Conservation (phyloP, 2,797 vertebrate species). For the Mormyrops attenuatus region DNA sequence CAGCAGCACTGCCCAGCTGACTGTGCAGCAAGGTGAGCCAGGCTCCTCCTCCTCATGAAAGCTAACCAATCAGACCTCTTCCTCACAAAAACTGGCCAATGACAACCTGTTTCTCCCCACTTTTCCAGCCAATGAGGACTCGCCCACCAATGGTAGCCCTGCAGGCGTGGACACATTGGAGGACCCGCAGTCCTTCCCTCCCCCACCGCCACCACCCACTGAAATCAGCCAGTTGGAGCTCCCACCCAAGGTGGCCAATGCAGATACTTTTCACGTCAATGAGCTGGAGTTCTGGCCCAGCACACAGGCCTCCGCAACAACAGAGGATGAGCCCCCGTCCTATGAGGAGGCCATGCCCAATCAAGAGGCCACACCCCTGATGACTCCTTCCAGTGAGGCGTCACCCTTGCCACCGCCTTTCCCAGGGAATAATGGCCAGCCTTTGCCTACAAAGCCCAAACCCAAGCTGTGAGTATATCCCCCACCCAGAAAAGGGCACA, state of each 20-base stretch:
- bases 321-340: constrained; percentile 53
- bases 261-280: constrained; percentile 64
- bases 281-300: constrained; percentile 68
- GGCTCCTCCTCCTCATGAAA: not conserved
- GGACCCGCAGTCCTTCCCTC: constrained; percentile 68
- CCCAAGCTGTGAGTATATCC: constrained; percentile 89
- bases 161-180: constrained; percentile 62
- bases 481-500: not conserved
- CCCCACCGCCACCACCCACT: constrained; percentile 66
- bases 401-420: constrained; percentile 43
- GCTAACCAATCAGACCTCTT: not conserved
- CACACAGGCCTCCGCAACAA: constrained; percentile 54
- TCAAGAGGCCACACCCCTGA: constrained; percentile 35
- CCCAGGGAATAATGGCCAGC: constrained; percentile 74
- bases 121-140: constrained; percentile 61
- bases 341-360: constrained; percentile 31
- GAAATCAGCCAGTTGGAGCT: constrained; percentile 79
- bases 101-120: constrained; percentile 11
- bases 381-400: constrained; percentile 30
- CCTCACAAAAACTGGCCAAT: not conserved
- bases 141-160: constrained; percentile 63
- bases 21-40: constrained; percentile 54
- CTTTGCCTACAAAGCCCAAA: constrained; percentile 87
- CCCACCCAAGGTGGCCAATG: constrained; percentile 62
- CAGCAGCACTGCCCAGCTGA: constrained; percentile 74